Base-by-base conservation (phyloP, 2,888 invertebrate species). In the Euplagia quadripunctaria region DNA sequence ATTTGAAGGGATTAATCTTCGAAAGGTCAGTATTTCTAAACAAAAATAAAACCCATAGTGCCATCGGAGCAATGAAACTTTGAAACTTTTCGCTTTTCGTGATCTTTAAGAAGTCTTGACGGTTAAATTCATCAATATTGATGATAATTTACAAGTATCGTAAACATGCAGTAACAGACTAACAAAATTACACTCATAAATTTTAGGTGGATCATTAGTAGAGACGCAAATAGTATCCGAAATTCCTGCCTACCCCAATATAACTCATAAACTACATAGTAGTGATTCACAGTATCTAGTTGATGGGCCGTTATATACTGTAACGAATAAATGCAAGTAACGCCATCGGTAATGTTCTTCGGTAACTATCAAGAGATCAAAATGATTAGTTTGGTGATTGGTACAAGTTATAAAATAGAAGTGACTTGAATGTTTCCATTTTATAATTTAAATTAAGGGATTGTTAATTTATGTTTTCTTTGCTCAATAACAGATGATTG, bases 301-400 rank as follows among this genome's bases (percentile, higher is more conserved):
- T 58, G 49, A 64, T 73, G 64, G 46, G 9, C 58, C n/a, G n/a
- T 73, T 49, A 65, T 58, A 1, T 17, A 41, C n/a, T 8, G 68
- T 69, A 49, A 69, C 64, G 58, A 52, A 69, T 73, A 73, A 68
- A 73, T 65, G 72, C 46, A 64, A 16, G 46, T 69, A 46, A 69
- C 64, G 42, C 31, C 52, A 68, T 66, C 43, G 41, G 65, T 69
- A 42, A 65, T 41, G 73, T 51, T 69, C 68, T 31, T 52, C 12
- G 4, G 68, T 64, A 20, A 64, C 68, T 20, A 71, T 82, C 83
- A 79, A 77, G 77, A 74, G 84, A 83, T 83, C 79, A 72, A 72
- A 81, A 78, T 77, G 74, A 76, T 81, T 75, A 77, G 73, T 42
- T 2, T 17, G 12, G 3, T n/a, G 72, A 58, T 7, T 79, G 76